These are phyloP conservation scores for Tokudaia tokunoshimensis DNA, from an alignment of 2,797 vertebrate species.

Conservation along the genomic window DNA sequence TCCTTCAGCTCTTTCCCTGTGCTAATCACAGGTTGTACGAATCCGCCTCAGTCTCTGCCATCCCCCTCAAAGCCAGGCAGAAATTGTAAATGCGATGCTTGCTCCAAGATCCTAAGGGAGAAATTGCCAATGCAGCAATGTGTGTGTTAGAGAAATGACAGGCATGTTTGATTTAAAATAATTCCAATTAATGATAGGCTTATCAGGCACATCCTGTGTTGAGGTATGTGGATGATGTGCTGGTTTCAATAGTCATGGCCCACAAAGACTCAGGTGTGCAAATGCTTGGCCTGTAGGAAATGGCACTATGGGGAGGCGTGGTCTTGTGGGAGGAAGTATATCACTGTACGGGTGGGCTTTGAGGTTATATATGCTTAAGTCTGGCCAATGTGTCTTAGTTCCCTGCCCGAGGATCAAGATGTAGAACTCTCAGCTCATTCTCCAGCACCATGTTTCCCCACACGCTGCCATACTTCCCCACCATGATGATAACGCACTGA, in stretches of 20 bases:
- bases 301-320: background rate
- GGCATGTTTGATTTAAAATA: background rate
- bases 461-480: background rate
- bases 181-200: background rate
- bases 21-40: background rate
- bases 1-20: background rate
- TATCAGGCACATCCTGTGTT: background rate
- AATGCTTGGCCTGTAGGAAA: background rate
- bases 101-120: background rate
- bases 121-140: too few species aligned
- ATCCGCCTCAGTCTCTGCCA: background rate
- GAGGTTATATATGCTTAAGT: background rate
- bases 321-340: background rate
- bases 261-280: background rate
- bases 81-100: too few species aligned
- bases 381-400: background rate
- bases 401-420: background rate
- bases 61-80: background rate
- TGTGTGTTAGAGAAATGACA: background rate
- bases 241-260: background rate
- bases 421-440: background rate
- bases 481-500: background rate
- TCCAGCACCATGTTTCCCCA: background rate
- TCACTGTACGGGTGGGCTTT: background rate
- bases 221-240: background rate